Percentiles rank a stretch among this genome's conserved stretches.
These are phyloP conservation scores for Zeugodacus cucurbitae DNA, from an alignment of 1,140 invertebrate genomes.

Conservation along the genomic window DNA sequence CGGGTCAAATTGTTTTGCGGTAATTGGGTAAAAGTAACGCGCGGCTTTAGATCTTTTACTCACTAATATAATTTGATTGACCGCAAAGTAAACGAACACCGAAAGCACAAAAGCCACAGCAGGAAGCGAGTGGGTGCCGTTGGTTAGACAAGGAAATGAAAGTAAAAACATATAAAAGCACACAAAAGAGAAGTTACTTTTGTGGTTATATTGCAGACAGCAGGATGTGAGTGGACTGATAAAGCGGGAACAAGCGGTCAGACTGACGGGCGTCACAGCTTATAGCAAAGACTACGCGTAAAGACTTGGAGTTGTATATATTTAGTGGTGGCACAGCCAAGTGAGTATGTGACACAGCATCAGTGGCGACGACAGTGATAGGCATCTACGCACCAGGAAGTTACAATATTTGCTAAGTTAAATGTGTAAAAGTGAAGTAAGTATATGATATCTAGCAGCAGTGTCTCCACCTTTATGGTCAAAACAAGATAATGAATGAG, in stretches of 20 bases:
- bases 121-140: background rate
- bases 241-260: background rate
- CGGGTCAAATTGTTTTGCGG: conserved; percentile 25
- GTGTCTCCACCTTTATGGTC: background rate
- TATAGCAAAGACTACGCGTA: background rate
- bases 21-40: conserved; percentile 28
- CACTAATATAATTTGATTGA: conserved; percentile 33
- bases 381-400: background rate
- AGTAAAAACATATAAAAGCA: background rate
- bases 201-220: background rate
- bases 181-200: background rate
- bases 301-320: background rate
- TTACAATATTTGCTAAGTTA: conserved; percentile 5
- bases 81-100: conserved; percentile 28
- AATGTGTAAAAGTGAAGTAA: background rate
- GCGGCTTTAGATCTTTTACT: conserved; percentile 23
- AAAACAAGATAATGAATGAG: background rate
- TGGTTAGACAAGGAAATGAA: background rate
- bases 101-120: background rate
- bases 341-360: background rate
- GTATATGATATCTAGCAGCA: background rate
- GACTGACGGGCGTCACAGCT: background rate
- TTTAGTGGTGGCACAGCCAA: background rate
- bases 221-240: background rate
- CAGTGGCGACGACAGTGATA: background rate